Percentiles rank a stretch among this genome's conserved stretches.
phyloP scores from a whole-genome alignment of 2,113 vertebrate species.

The Promerops cafer region DNA sequence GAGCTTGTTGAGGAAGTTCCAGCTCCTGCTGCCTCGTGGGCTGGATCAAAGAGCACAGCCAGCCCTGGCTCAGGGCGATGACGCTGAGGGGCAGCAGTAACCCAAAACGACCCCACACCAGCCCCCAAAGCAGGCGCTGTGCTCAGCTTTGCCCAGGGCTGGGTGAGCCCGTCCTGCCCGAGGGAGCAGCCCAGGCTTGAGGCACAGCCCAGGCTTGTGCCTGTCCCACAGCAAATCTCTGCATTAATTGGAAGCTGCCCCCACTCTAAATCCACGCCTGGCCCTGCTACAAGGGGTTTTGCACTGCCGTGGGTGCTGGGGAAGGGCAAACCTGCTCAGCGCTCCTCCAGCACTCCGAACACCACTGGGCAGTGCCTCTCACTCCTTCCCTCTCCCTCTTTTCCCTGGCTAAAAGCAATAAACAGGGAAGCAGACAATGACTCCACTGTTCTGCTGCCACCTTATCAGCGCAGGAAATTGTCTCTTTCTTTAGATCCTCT shows the following conservation, averaged over 20 bases:
- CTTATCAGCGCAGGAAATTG: slow-evolving; percentile 64
- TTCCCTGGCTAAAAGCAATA: slow-evolving; percentile 7
- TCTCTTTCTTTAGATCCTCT: slow-evolving; percentile 62
- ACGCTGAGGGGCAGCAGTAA: rapidly evolving
- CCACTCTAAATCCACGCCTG: not conserved
- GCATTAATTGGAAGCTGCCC: not conserved
- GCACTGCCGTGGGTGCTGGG: rapidly evolving
- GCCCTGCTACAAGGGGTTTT: not conserved
- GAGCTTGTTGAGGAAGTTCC: not conserved
- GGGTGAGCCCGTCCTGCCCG: rapidly evolving
- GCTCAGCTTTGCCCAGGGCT: not conserved
- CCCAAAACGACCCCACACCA: not conserved
- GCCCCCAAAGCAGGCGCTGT: rapidly evolving
- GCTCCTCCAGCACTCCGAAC: not conserved
- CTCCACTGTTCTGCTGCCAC: slow-evolving; percentile 10
- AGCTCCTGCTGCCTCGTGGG: not conserved
- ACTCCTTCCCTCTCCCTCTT: not conserved
- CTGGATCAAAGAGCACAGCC: not conserved
- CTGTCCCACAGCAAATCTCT: not conserved
- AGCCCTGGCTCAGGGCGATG: not conserved
- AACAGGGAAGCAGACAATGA: slow-evolving; percentile 59
- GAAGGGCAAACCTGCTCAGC: not conserved
- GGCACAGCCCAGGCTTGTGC: not conserved
- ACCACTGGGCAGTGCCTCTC: not conserved
- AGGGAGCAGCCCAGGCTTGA: not conserved